Conservation (phyloP, 2,797 vertebrate species). For the Natrix natrix region DNA sequence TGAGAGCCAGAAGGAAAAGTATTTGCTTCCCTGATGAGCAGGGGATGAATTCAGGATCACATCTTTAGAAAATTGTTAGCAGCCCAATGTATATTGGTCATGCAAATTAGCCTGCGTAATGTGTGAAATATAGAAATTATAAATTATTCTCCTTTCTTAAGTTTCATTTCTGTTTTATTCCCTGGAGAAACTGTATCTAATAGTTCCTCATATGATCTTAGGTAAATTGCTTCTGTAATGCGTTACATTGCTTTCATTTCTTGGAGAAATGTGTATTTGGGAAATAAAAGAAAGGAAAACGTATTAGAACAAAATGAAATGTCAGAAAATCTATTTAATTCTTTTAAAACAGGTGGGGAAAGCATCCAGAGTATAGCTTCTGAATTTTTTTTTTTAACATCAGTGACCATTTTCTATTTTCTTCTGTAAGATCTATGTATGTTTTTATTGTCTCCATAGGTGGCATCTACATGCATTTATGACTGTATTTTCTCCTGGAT, state of each 20-base stretch:
- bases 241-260: neutral
- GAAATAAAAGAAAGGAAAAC: neutral
- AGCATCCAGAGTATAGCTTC: neutral
- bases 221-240: neutral
- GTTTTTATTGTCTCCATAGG: neutral
- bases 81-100: neutral
- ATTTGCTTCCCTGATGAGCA: neutral
- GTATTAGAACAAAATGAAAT: neutral
- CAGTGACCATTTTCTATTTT: neutral
- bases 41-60: neutral
- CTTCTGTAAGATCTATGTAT: neutral
- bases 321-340: neutral
- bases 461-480: neutral
- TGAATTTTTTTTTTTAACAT: neutral
- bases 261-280: neutral
- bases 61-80: neutral
- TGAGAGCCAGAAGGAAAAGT: neutral
- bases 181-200: neutral
- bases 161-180: neutral
- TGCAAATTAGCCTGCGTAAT: neutral
- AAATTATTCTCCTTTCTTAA: neutral
- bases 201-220: neutral
- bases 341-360: neutral
- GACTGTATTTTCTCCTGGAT: neutral
- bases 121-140: neutral